Percentiles rank a stretch among this genome's conserved stretches.
phyloP scores from a whole-genome alignment of 2,888 invertebrate species.

The Volucella inflata region DNA sequence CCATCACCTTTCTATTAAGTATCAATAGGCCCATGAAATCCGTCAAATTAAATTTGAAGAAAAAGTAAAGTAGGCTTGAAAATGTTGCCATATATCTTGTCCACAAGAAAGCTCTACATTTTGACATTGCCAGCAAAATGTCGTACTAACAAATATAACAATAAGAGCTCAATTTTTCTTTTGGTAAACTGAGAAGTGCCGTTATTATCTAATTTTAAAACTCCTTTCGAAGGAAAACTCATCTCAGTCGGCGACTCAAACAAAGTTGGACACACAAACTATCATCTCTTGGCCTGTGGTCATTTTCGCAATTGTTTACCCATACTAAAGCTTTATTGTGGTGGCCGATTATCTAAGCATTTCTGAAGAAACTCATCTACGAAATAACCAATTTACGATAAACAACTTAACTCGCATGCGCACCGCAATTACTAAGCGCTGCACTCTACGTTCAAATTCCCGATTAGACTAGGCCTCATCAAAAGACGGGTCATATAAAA shows the following conservation, averaged over 20 bases:
- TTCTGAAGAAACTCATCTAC: constrained; percentile 36
- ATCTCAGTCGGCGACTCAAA: constrained; percentile 1
- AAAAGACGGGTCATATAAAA: constrained; percentile 42
- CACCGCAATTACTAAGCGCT: constrained; percentile 65
- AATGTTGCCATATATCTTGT: no score
- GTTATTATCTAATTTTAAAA: no score
- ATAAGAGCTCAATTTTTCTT: no score
- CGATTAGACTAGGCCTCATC: constrained; percentile 35
- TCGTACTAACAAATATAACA: no score
- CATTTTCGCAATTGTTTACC: constrained; percentile 50
- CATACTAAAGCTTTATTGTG: constrained; percentile 11
- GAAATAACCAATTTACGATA: constrained; percentile 62
- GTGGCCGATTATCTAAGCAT: constrained; percentile 54
- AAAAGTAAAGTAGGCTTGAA: no score
- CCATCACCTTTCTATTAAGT: no score
- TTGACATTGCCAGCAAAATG: no score
- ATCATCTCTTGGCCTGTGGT: constrained; percentile 35
- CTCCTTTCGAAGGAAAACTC: no score
- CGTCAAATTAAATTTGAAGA: no score
- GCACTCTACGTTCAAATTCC: constrained; percentile 49
- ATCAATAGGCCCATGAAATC: no score
- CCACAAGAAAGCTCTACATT: no score
- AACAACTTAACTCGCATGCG: constrained; percentile 50
- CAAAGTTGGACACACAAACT: constrained; percentile 18
- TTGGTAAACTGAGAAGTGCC: no score